Percentiles rank a stretch among this genome's conserved stretches.
Conservation (phyloP, 2,797 vertebrate genomes). For the Pelodytes ibericus region DNA sequence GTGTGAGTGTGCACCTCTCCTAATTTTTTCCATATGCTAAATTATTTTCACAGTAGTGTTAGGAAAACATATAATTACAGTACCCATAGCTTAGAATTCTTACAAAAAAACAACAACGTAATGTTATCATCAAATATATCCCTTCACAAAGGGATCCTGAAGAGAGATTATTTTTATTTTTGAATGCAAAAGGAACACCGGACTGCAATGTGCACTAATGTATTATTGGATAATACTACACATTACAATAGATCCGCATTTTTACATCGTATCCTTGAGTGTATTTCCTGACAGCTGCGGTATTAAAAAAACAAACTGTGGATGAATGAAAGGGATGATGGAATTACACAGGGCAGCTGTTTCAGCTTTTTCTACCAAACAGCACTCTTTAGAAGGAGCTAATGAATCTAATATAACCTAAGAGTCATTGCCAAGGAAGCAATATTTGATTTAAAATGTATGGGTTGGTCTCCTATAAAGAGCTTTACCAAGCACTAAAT, state of each 20-base stretch:
- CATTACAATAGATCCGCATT: no score
- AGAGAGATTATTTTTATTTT: no score
- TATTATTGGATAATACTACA: no score
- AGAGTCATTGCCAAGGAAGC: conserved; percentile 63
- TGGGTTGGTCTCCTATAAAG: conserved; percentile 59
- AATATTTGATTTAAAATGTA: conserved; percentile 66
- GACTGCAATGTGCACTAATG: no score
- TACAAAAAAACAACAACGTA: no score
- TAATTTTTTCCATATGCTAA: no score
- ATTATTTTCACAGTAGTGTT: not conserved
- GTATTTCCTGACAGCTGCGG: conserved; percentile 60
- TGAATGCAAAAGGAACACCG: no score
- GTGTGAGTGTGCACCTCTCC: no score
- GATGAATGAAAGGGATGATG: conserved; percentile 67
- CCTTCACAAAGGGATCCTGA: not conserved
- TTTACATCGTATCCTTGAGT: no score
- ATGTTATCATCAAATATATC: not conserved
- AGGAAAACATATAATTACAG: not conserved
- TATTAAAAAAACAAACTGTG: conserved; percentile 64
- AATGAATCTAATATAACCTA: conserved; percentile 69
- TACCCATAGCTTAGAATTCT: not conserved
- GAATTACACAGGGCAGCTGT: conserved; percentile 66
- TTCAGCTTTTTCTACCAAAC: conserved; percentile 62
- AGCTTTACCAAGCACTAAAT: conserved; percentile 59
- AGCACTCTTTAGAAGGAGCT: conserved; percentile 63